Evolutionary conservation across 2,797 vertebrate genomes (phyloP).

Genomic region (Pampus argenteus): DNA sequence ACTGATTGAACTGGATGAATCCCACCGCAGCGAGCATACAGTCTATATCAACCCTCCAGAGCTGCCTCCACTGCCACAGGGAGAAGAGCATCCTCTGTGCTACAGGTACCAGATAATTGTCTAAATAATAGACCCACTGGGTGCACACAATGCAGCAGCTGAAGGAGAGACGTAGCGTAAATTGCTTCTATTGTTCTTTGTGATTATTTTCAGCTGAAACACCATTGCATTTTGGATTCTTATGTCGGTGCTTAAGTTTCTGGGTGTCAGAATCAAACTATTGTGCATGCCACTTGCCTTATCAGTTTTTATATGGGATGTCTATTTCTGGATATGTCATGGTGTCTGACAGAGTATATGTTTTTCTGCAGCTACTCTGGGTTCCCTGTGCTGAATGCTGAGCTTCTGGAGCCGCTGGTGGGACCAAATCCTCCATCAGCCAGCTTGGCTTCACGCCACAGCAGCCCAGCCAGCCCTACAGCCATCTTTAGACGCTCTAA

Average conservation of each 20-base stretch:
- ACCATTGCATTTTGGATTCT: conserved; percentile 21
- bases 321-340: conserved; percentile 29
- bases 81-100: conserved; percentile 93
- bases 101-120: conserved; percentile 88
- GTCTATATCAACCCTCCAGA: conserved; percentile 98
- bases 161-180: conserved; percentile 36
- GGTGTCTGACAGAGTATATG: conserved; percentile 13
- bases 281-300: conserved; percentile 13
- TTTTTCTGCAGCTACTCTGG: conserved; percentile 90
- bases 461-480: conserved; percentile 93
- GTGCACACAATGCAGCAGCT: conserved; percentile 24
- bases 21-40: conserved; percentile 96
- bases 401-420: conserved; percentile 92
- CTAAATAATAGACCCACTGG: background rate
- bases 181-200: conserved; percentile 52
- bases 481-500: conserved; percentile 98
- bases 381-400: conserved; percentile 93
- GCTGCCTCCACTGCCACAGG: conserved; percentile 92
- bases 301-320: conserved; percentile 10
- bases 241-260: conserved; percentile 20
- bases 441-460: conserved; percentile 88
- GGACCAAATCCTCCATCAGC: conserved; percentile 83
- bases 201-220: conserved; percentile 48
- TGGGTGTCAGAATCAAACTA: conserved; percentile 11
- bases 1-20: conserved; percentile 97